Conservation (phyloP, 92 coral and sea anemone species). For the Palythoa grandiflora region DNA sequence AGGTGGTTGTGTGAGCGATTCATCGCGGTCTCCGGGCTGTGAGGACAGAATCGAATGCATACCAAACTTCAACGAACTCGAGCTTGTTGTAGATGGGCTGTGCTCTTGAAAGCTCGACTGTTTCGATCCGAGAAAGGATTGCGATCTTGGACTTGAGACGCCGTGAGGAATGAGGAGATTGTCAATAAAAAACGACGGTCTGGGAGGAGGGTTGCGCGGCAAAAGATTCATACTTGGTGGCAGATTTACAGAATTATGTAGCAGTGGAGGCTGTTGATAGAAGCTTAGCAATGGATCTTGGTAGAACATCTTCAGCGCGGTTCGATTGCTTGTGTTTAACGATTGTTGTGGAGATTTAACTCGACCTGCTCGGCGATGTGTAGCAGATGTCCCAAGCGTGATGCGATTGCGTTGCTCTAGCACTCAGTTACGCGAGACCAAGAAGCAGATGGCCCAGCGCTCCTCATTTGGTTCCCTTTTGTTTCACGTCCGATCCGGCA, state of each 20-base stretch:
- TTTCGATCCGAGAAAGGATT: conserved; percentile 69
- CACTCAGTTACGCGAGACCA: conserved; percentile 24
- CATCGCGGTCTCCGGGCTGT: conserved; percentile 62
- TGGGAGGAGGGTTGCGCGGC: conserved; percentile 42
- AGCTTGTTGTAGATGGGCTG: conserved; percentile 57
- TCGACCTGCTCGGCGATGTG: not conserved
- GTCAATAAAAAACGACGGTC: conserved; percentile 45
- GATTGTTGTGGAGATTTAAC: conserved; percentile 12
- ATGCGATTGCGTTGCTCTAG: not conserved
- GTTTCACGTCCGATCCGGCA: conserved; percentile 39
- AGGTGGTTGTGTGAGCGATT: conserved; percentile 19
- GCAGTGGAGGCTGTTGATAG: conserved; percentile 80
- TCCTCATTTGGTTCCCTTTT: conserved; percentile 35
- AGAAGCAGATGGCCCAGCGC: conserved; percentile 26
- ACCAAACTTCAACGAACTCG: conserved; percentile 83
- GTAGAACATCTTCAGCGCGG: conserved; percentile 76
- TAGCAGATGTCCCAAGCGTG: conserved; percentile 52
- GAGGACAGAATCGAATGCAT: conserved; percentile 85
- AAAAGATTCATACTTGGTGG: conserved; percentile 33
- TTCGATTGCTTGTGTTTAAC: not conserved
- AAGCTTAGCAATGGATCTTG: conserved; percentile 86
- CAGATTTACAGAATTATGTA: conserved; percentile 28
- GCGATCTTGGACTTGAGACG: conserved; percentile 44
- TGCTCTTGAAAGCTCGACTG: conserved; percentile 68
- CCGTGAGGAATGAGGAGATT: conserved; percentile 43